A percentile compares a stretch with the other conserved stretches of the same genome.
Evolutionary conservation across 2,888 invertebrate species (phyloP).

Genomic region (Archips crataeganus): DNA sequence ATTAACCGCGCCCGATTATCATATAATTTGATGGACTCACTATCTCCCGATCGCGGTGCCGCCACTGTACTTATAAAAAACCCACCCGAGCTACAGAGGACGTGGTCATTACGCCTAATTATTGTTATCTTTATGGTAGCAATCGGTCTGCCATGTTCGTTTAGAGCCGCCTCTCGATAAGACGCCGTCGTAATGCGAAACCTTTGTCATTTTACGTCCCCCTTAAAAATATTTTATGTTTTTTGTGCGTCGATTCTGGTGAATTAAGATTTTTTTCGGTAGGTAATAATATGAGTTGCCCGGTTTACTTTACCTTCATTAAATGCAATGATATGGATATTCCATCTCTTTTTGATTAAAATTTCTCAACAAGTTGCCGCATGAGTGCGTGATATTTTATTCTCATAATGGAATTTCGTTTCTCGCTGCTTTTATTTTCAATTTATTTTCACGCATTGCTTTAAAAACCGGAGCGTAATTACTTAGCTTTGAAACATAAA

Average conservation of each 20-base stretch:
- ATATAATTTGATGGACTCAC: conserved; percentile 85
- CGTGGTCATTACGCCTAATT: conserved; percentile 82
- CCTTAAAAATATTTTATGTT: conserved; percentile 58
- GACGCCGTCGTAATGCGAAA: conserved; percentile 72
- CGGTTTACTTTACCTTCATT: conserved; percentile 71
- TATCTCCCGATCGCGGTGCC: conserved; percentile 80
- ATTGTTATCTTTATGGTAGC: conserved; percentile 84
- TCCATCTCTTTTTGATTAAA: conserved; percentile 67
- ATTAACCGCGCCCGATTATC: conserved; percentile 85
- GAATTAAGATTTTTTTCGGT: conserved; percentile 59
- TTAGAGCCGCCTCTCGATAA: conserved; percentile 69
- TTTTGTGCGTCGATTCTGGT: conserved; percentile 56
- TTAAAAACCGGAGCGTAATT: conserved; percentile 27
- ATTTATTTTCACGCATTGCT: conserved; percentile 27
- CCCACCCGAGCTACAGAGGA: conserved; percentile 67
- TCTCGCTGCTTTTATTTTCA: conserved; percentile 31
- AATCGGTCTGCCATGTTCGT: conserved; percentile 75
- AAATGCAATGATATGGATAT: conserved; percentile 80
- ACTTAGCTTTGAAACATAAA: conserved; percentile 52
- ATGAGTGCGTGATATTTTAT: conserved; percentile 54
- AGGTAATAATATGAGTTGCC: conserved; percentile 71
- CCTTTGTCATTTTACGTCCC: conserved; percentile 71
- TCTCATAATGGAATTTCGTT: conserved; percentile 64
- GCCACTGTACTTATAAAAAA: conserved; percentile 77
- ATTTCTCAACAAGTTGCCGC: conserved; percentile 50